Evolutionary conservation across 92 coral and sea anemone genomes (phyloP).

Genomic region (Phenganax subtilis): DNA sequence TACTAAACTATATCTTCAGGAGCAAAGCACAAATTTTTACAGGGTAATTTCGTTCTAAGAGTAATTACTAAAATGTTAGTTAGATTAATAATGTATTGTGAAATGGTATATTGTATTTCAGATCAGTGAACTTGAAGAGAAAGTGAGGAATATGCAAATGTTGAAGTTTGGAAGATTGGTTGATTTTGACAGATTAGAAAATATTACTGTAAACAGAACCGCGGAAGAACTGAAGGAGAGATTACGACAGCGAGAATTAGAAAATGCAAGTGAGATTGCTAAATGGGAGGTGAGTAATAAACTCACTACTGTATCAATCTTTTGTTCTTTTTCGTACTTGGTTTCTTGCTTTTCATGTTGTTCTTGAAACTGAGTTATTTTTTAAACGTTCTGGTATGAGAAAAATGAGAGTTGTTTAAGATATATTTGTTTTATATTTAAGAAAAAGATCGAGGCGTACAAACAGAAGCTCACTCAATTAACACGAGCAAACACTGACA

Average conservation of each 20-base stretch:
- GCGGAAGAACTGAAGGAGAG: slow-evolving; percentile 95
- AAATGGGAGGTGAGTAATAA: slow-evolving; percentile 71
- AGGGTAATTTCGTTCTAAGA: too few species aligned
- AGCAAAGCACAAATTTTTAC: too few species aligned
- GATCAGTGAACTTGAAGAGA: slow-evolving; percentile 95
- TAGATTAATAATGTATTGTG: neutral
- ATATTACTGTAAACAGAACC: slow-evolving; percentile 90
- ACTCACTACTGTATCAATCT: neutral
- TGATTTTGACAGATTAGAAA: slow-evolving; percentile 88
- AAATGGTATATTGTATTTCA: slow-evolving; percentile 21
- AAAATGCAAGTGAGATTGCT: slow-evolving; percentile 70
- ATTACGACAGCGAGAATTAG: slow-evolving; percentile 77
- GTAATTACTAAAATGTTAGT: too few species aligned
- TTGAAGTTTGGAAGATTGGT: slow-evolving; percentile 94
- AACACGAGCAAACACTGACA: slow-evolving; percentile 90
- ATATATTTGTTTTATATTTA: neutral
- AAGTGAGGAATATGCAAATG: slow-evolving; percentile 96
- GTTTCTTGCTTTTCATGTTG: neutral
- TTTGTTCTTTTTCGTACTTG: neutral
- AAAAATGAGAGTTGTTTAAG: neutral
- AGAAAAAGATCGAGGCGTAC: slow-evolving; percentile 83
- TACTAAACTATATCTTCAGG: too few species aligned
- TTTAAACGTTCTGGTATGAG: neutral
- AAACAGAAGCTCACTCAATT: slow-evolving; percentile 75
- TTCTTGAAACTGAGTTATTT: neutral